Percentiles rank a stretch among this genome's conserved stretches.
phyloP scores from a whole-genome alignment of 2,797 vertebrate genomes.

The Delichon dasypus region DNA sequence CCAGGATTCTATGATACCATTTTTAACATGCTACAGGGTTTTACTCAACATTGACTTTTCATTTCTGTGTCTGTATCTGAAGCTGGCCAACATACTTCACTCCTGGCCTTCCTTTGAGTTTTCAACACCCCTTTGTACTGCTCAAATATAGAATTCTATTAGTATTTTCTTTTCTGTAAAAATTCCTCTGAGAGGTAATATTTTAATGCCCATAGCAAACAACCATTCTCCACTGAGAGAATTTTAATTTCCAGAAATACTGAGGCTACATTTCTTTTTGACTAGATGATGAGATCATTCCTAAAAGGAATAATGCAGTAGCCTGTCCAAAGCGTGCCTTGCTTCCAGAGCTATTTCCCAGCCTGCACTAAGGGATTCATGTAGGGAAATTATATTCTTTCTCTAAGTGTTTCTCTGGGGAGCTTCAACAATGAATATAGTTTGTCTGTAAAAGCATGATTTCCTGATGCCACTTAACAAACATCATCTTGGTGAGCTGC shows the following conservation, averaged over 20 bases:
- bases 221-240: background rate
- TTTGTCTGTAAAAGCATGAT: background rate
- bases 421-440: background rate
- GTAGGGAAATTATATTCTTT: background rate
- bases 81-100: background rate
- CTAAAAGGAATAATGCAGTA: background rate
- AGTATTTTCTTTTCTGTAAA: background rate
- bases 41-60: background rate
- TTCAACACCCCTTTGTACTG: background rate
- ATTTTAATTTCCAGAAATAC: background rate
- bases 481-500: background rate
- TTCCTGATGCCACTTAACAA: background rate
- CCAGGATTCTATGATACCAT: background rate
- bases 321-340: background rate
- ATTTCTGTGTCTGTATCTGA: background rate
- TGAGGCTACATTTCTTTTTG: background rate
- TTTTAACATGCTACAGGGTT: background rate
- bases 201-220: background rate
- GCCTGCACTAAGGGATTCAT: background rate
- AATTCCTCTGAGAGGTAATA: background rate
- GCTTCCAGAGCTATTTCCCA: background rate
- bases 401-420: background rate
- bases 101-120: background rate
- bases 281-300: constrained; percentile 14
- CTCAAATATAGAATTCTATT: background rate